Base-by-base conservation (phyloP, 2,888 invertebrate species). In the Drosophila robusta region DNA sequence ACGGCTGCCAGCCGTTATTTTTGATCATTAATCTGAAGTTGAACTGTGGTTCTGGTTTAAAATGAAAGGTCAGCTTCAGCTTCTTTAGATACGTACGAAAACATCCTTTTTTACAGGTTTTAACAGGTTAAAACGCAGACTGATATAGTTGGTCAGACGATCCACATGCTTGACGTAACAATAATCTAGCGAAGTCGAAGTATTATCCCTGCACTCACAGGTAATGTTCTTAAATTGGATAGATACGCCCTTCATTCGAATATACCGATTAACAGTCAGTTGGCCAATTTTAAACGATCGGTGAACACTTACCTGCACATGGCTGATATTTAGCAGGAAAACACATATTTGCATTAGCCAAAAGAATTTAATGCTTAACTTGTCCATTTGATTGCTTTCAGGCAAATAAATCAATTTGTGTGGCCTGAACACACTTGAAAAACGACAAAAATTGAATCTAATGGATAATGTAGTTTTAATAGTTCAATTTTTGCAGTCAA, bases 1-100 rank as follows among this genome's bases (percentile, higher is more conserved):
- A 70, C 0, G 61, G 32, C n/a, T 42, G 50, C 75, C 75, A 75
- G 12, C 42, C 64, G 11, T 64, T 56, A 7, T 22, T 44, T 2
- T 55, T 18, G 1, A 57, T 47, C 55, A 68, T 49, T 0, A 72
- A 32, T 1, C 22, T 45, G 4, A 29, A 0, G 4, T 51, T 8
- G 0, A 68, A 24, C 72, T 74, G 60, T 6, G 18, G 9, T 1
- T 26, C 1, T 1, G 38, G 4, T 9, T 24, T n/a, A 26, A 2
- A 29, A 9, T 8, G 0, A 3, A 8, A 26, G 26, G 26, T 4
- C 8, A 8, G 26, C 3, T 26, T 2, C 2, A 7, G 26, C 26
- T 7, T 7, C 32, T 4, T 32, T 32, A 1, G 32, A 18, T 42
- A 58, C 65, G 47, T 44, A 72, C 72, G 2, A 11, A 4, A 2